Evolutionary conservation across 2,888 invertebrate genomes (phyloP).

Genomic region (Esperia sulphurella): DNA sequence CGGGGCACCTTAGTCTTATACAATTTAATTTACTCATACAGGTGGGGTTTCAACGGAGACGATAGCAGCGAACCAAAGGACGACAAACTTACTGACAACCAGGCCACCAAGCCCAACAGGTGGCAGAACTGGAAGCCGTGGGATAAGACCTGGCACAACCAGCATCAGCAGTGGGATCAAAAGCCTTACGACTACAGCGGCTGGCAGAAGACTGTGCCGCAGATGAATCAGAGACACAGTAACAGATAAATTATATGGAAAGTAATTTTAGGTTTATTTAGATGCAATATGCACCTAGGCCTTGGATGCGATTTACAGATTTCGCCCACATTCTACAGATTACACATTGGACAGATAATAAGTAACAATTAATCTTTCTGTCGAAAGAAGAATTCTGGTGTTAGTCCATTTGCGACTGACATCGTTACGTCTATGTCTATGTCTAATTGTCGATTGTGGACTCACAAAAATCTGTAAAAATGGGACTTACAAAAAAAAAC

Average conservation of each 20-base stretch:
- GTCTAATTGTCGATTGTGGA: too few relatives aligned
- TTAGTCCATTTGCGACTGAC: too few relatives aligned
- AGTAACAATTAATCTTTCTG: too few relatives aligned
- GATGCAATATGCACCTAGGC: too few relatives aligned
- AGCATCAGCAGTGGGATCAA: constrained; percentile 17
- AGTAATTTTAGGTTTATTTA: background rate
- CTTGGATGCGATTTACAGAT: too few relatives aligned
- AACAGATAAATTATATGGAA: background rate
- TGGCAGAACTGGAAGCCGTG: constrained; percentile 15
- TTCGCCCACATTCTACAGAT: too few relatives aligned
- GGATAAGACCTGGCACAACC: constrained; percentile 37
- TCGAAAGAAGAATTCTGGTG: too few relatives aligned
- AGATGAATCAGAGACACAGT: background rate
- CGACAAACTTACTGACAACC: constrained; percentile 31
- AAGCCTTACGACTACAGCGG: constrained; percentile 13
- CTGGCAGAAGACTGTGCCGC: constrained; percentile 25
- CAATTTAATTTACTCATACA: constrained; percentile 9
- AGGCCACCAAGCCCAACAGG: constrained; percentile 30
- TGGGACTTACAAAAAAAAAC: too few relatives aligned
- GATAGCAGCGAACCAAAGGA: constrained; percentile 25
- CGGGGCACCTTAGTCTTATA: too few relatives aligned
- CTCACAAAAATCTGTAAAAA: too few relatives aligned
- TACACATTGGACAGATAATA: too few relatives aligned
- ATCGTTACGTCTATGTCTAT: too few relatives aligned
- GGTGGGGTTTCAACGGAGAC: constrained; percentile 27